Base-by-base conservation (phyloP, 2,888 invertebrate genomes). In the Tenthredo mesomela region DNA sequence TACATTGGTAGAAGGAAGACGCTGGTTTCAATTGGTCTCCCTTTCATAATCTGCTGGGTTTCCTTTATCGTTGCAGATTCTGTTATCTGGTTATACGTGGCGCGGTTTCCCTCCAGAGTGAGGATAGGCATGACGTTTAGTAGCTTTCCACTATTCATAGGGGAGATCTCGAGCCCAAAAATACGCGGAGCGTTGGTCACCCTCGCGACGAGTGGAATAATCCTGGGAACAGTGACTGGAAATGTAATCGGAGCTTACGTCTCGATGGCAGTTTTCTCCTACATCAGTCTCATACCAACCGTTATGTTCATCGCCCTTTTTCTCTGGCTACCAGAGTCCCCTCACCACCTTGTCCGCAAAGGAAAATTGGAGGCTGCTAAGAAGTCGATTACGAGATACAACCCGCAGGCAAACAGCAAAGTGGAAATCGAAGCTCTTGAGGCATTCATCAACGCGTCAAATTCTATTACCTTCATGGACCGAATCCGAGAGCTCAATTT, bases 101-200 rank as follows among this genome's bases (percentile, higher is more conserved):
- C 89, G 2, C 83, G 91, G n/a, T 75, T 89, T 21, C 85, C 80
- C 15, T 85, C 89, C 1, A 90, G 90, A 9, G 15, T 90, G 1
- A 89, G 89, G 1, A 86, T 90, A 70, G 91, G 92, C n/a, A 89
- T 90, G 87, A 89, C 89, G 50, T 90, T 89, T 86, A 88, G 88
- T 25, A 88, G 89, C 9, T 91, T 89, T 67, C 82, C 50, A 0
- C 86, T 91, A 3, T 92, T 90, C 86, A 82, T 91, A 18, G 91
- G 90, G 0, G 92, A 92, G 43, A 89, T 91, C 15, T 89, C 91
- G 0, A 86, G 88, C 21, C 90, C 91, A 1, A 88, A 85, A 5
- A 92, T 92, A 6, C 89, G 93, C 0, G 93, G 93, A 5, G 88
- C 91, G 0, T 75, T 93, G 15, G 90, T 92, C 0, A 87, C 89